Conservation (phyloP, 1,140 invertebrate species). For the Atta colombica region DNA sequence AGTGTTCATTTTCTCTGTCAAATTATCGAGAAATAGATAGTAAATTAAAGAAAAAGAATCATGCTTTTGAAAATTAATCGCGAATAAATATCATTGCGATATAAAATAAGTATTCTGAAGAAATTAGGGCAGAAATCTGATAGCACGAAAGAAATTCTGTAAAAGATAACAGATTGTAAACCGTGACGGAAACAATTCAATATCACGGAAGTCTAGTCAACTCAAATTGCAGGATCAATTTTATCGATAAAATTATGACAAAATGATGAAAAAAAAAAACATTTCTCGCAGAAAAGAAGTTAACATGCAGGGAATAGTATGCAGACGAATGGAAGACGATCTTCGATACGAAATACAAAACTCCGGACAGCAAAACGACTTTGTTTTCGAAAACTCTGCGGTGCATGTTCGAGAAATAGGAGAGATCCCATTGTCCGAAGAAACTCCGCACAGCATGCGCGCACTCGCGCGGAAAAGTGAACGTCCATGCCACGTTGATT, state of each 20-base stretch:
- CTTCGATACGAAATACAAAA: slow-evolving; percentile 24
- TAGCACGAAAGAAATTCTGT: neutral
- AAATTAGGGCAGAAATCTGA: slow-evolving; percentile 2
- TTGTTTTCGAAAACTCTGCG: slow-evolving; percentile 40
- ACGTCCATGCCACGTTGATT: slow-evolving; percentile 55
- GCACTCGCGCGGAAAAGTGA: slow-evolving; percentile 56
- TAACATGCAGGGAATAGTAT: neutral
- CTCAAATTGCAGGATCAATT: slow-evolving; percentile 29
- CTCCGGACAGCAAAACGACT: slow-evolving; percentile 14
- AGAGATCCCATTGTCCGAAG: slow-evolving; percentile 42
- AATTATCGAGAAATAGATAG: neutral
- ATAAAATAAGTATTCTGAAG: neutral
- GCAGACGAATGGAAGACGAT: neutral
- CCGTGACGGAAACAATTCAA: slow-evolving; percentile 18
- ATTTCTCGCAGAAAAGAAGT: neutral
- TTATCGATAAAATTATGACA: slow-evolving; percentile 20
- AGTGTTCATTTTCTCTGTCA: neutral
- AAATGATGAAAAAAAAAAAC: slow-evolving; percentile 7
- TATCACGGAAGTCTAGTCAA: neutral
- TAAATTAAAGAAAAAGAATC: neutral
- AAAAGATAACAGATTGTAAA: slow-evolving; percentile 24
- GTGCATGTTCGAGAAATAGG: slow-evolving; percentile 38
- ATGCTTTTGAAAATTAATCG: neutral
- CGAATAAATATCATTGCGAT: neutral
- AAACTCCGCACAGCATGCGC: slow-evolving; percentile 23